These are phyloP conservation scores for Trichogramma dendrolimi DNA, from an alignment of 2,888 invertebrate genomes.

Conservation along the genomic window DNA sequence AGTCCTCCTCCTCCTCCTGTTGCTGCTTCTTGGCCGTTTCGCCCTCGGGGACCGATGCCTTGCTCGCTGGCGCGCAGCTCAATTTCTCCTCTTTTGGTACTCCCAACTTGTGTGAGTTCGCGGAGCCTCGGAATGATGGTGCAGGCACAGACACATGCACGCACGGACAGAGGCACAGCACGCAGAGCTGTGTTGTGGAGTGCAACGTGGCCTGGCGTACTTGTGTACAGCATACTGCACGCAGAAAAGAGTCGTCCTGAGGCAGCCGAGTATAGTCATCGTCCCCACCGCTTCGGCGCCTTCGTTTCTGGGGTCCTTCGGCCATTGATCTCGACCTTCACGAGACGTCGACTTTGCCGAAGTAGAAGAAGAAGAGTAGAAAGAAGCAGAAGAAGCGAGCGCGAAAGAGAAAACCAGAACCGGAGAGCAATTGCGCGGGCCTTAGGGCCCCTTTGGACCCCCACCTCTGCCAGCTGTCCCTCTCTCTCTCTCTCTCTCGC, in stretches of 20 bases:
- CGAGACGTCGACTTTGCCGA: constrained; percentile 48
- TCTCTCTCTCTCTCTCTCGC: constrained; percentile 2
- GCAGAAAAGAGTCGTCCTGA: constrained; percentile 16
- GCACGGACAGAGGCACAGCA: too few relatives aligned
- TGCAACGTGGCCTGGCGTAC: too few relatives aligned
- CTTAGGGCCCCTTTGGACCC: constrained; percentile 18
- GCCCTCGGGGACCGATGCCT: constrained; percentile 26
- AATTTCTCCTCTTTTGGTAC: constrained; percentile 48
- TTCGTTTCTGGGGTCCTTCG: constrained; percentile 46
- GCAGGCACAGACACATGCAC: background rate
- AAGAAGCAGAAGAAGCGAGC: constrained; percentile 18
- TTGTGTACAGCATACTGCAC: too few relatives aligned
- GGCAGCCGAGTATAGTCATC: constrained; percentile 11
- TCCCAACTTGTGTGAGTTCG: constrained; percentile 38
- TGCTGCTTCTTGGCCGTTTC: too few relatives aligned
- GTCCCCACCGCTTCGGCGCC: constrained; percentile 21
- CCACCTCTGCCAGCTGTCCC: constrained; percentile 1
- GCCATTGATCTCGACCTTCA: constrained; percentile 54
- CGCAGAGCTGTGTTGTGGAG: too few relatives aligned
- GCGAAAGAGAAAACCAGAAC: constrained; percentile 25
- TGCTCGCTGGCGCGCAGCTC: constrained; percentile 38
- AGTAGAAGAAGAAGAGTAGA: constrained; percentile 29
- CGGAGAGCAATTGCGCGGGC: constrained; percentile 24
- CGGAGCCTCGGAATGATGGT: constrained; percentile 13
- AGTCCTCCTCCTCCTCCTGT: too few relatives aligned